Evolutionary conservation across 2,888 invertebrate species (phyloP).

Genomic region (Microctonus hyperodae): DNA sequence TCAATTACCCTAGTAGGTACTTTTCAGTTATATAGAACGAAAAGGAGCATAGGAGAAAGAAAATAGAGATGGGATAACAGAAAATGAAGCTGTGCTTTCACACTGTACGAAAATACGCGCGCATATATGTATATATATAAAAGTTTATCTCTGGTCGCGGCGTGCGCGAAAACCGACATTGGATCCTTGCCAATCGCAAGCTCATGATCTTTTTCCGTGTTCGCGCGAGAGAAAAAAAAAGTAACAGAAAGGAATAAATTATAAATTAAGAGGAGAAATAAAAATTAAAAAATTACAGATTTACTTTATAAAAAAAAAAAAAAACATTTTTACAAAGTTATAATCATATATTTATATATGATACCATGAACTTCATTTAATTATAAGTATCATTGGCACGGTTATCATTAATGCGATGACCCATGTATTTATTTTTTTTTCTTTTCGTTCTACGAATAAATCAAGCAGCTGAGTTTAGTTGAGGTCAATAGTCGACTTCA

Average conservation of each 20-base stretch:
- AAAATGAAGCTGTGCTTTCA: slow-evolving; percentile 9
- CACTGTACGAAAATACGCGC: background rate
- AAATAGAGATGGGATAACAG: background rate
- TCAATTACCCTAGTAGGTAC: slow-evolving; percentile 19
- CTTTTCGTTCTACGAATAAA: background rate
- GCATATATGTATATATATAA: background rate
- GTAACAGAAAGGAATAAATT: background rate
- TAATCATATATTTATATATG: background rate
- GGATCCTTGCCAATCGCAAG: slow-evolving; percentile 20
- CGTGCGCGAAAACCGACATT: slow-evolving; percentile 13
- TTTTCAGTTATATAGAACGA: slow-evolving; percentile 1
- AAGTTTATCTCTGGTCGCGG: slow-evolving; percentile 18
- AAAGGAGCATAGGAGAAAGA: background rate
- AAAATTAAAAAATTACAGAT: background rate
- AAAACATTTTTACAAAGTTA: background rate
- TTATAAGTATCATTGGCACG: background rate
- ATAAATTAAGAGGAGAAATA: background rate
- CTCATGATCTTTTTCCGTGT: slow-evolving; percentile 10
- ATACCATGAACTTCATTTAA: background rate
- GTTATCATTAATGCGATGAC: background rate
- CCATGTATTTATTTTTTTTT: background rate
- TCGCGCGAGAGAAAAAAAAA: background rate
- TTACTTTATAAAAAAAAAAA: background rate
- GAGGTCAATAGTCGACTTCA: background rate
- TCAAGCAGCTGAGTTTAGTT: background rate